Base-by-base conservation (phyloP, 64 coral and sea anemone genomes). In the Anthopleura sola region DNA sequence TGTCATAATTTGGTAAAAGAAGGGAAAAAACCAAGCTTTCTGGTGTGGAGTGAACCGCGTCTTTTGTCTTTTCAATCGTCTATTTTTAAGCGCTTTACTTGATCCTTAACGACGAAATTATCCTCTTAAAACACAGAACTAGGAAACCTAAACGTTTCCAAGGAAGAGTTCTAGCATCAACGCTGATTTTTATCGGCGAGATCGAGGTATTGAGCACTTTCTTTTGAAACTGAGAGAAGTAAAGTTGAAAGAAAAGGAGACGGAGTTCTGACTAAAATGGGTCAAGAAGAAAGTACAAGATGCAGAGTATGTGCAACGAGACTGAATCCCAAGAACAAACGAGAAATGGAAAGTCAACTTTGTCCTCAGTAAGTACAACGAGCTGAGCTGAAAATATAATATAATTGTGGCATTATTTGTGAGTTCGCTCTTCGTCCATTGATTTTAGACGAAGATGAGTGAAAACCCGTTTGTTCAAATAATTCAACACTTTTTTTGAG, bases 271-370 rank as follows among this genome's bases (percentile, higher is more conserved):
- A 46, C 40, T 9, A 76, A 24, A 28, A 90, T 90, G 88, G 88
- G 88, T 1, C 88, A 90, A 78, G 76, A 66, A 11, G 88, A 90
- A 19, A 90, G 88, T 13, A 84, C 36, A 49, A 40, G 88, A 38
- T 90, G 88, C 15, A 48, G 88, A 62, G 53, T 90, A 0, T 90
- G 88, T 80, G 88, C 82, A 24, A 90, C 75, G 13, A 90, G 71
- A 36, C 29, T 90, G 23, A 85, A 90, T 34, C 88, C 88, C 1
- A 90, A 90, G 55, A 90, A 90, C 16, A 90, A 90, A 36, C 88
- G 60, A 38, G 88, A 90, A 31, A 90, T 90, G 71, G 82, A 90
- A 71, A 81, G 83, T n/a, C 57, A 62, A 7, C 82, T 90, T 49
- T 90, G 88, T 48, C 37, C 88, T 17, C 44, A 83, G 88, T 90